Evolutionary conservation across 2,888 invertebrate species (phyloP).

Genomic region (Microctonus brassicae): DNA sequence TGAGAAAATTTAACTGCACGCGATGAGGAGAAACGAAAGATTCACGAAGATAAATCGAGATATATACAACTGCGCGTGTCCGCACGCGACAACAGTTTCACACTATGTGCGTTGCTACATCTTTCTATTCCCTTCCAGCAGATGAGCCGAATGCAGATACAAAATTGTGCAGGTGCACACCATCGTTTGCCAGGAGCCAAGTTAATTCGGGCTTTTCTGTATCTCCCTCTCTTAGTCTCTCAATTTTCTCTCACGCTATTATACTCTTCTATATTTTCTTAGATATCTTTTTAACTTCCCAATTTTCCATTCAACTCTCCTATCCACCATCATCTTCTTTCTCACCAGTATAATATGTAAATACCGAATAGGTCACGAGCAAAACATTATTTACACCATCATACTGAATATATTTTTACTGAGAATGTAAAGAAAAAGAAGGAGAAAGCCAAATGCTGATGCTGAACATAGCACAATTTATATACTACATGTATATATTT

Average conservation of each 20-base stretch:
- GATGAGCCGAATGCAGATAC: constrained; percentile 18
- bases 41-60: constrained; percentile 31
- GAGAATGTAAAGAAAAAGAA: constrained; percentile 49
- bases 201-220: constrained; percentile 57
- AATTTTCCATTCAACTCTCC: constrained; percentile 39
- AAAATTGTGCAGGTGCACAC: constrained; percentile 10
- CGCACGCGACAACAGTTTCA: constrained; percentile 13
- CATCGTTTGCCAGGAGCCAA: constrained; percentile 35
- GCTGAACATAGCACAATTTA: constrained; percentile 26
- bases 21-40: neutral
- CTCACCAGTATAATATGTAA: constrained; percentile 33
- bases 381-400: no score
- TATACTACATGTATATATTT: constrained; percentile 50
- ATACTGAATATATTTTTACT: constrained; percentile 46
- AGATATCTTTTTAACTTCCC: constrained; percentile 29
- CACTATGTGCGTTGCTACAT: neutral
- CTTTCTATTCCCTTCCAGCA: constrained; percentile 40
- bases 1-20: neutral
- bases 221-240: constrained; percentile 17
- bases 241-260: constrained; percentile 29
- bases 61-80: constrained; percentile 27
- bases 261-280: no score
- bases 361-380: neutral
- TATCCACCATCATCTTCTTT: constrained; percentile 35
- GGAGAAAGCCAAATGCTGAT: constrained; percentile 33